Evolutionary conservation across 2,113 vertebrate species (phyloP).

Genomic region (Irena cyanogastra): DNA sequence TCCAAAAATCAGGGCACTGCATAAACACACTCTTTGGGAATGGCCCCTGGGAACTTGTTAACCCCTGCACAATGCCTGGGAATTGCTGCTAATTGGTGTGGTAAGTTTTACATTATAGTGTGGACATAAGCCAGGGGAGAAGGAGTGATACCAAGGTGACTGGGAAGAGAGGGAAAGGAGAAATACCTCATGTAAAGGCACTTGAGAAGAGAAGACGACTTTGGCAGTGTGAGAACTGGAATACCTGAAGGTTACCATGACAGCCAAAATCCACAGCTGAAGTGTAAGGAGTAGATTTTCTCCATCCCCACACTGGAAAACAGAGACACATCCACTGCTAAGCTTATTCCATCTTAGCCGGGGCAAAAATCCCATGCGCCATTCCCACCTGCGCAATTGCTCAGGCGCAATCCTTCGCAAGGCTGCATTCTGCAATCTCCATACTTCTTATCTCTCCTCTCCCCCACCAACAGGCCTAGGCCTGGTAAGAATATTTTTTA

Average conservation of each 20-base stretch:
- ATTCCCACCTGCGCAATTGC: background rate
- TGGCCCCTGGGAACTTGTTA: background rate
- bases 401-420: accelerated
- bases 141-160: background rate
- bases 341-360: accelerated
- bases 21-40: background rate
- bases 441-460: background rate
- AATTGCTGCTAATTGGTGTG: accelerated
- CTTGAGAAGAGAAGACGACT: background rate
- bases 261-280: background rate
- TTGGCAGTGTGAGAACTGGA: background rate
- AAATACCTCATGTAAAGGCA: background rate
- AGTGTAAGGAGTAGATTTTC: background rate
- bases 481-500: background rate
- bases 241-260: background rate
- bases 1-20: background rate
- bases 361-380: accelerated
- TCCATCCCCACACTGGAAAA: background rate
- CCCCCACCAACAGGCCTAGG: too few relatives aligned
- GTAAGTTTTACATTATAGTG: accelerated
- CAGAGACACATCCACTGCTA: background rate
- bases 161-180: background rate
- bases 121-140: background rate
- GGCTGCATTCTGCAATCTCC: background rate
- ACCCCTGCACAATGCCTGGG: background rate